Conservation (phyloP, 2,113 vertebrate species). For the Epinephelus lanceolatus region DNA sequence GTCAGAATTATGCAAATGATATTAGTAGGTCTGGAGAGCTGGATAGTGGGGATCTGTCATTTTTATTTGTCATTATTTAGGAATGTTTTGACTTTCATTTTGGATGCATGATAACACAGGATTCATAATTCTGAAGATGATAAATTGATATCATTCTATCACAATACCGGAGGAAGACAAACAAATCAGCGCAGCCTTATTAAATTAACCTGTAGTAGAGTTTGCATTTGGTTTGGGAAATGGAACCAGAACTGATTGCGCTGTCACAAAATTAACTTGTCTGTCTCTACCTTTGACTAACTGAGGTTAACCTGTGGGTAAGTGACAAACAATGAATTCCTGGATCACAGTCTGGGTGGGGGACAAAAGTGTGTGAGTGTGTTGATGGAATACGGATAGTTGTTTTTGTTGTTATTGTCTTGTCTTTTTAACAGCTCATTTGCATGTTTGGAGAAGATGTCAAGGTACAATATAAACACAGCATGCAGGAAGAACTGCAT, state of each 20-base stretch:
- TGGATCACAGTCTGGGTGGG: background rate
- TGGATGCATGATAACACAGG: background rate
- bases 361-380: background rate
- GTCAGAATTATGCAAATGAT: slow-evolving; percentile 66
- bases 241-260: background rate
- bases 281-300: background rate
- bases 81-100: slow-evolving; percentile 34
- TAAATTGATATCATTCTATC: background rate
- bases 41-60: slow-evolving; percentile 28
- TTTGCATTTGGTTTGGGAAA: background rate
- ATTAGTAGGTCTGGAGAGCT: slow-evolving; percentile 22
- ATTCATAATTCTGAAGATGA: slow-evolving; percentile 15
- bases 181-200: background rate
- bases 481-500: too few relatives aligned
- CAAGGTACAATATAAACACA: too few relatives aligned
- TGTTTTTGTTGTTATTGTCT: too few relatives aligned
- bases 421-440: too few relatives aligned
- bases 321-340: background rate
- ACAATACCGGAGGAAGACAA: background rate
- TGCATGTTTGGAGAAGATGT: too few relatives aligned
- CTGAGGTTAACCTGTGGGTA: background rate
- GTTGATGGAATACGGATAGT: background rate
- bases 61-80: slow-evolving; percentile 40
- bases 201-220: slow-evolving; percentile 19
- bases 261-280: background rate